Evolutionary conservation across 2,888 invertebrate genomes (phyloP).

Genomic region (Chymomyza fuscimana): DNA sequence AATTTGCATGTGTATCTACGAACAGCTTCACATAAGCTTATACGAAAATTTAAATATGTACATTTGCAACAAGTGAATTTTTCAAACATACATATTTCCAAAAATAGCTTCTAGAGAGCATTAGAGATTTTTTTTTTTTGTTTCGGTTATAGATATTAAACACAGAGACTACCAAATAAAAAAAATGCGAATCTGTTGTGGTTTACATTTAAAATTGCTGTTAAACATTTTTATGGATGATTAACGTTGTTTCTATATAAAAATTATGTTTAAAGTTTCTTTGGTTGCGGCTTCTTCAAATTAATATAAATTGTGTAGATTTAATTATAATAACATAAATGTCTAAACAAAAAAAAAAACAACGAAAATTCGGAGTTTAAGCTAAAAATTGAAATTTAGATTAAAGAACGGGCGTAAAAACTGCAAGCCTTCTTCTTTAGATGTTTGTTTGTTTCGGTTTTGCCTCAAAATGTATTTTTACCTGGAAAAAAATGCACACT

Average conservation of each 20-base stretch:
- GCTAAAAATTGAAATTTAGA: no score
- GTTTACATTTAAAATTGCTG: neutral
- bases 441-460: no score
- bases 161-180: neutral
- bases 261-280: neutral
- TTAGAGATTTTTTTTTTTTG: conserved; percentile 14
- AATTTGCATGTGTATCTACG: conserved; percentile 3
- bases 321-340: no score
- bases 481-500: no score
- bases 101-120: conserved; percentile 45
- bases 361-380: no score
- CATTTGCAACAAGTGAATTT: conserved; percentile 54
- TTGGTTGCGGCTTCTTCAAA: no score
- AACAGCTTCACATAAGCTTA: conserved; percentile 5
- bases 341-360: no score
- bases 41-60: conserved; percentile 9
- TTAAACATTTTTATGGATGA: neutral
- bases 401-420: no score
- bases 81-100: conserved; percentile 47
- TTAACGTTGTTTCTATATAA: neutral
- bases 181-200: neutral
- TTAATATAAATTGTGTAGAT: no score
- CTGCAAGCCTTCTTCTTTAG: no score
- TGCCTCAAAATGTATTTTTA: no score
- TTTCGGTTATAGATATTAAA: neutral